Conservation (phyloP, 2,113 vertebrate species). For the Coreoperca whiteheadi region DNA sequence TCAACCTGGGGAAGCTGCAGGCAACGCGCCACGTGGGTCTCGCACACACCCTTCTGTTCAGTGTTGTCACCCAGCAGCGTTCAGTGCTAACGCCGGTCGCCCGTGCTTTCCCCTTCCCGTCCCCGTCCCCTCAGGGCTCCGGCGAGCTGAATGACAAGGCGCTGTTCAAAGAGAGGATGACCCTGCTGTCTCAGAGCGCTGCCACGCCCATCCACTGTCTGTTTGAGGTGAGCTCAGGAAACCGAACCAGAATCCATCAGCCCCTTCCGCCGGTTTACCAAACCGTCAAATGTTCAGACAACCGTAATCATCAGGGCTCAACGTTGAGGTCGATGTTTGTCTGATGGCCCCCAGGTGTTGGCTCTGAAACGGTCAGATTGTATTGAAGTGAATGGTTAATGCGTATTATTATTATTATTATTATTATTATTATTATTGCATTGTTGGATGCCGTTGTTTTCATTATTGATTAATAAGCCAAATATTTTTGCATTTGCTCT, state of each 20-base stretch:
- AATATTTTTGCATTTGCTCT: too few species aligned
- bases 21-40: slow-evolving; percentile 53
- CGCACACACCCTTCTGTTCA: neutral
- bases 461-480: too few species aligned
- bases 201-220: slow-evolving; percentile 90
- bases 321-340: too few species aligned
- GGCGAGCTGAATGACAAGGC: slow-evolving; percentile 87
- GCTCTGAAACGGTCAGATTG: too few species aligned
- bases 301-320: too few species aligned
- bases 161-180: slow-evolving; percentile 91
- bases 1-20: slow-evolving; percentile 91
- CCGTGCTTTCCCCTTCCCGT: neutral
- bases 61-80: neutral
- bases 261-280: neutral
- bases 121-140: slow-evolving; percentile 84
- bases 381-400: too few species aligned
- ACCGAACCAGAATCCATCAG: neutral
- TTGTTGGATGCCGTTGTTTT: too few species aligned
- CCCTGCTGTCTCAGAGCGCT: slow-evolving; percentile 89
- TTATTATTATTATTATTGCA: too few species aligned
- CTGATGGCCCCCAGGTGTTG: neutral
- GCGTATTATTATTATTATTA: too few species aligned
- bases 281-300: neutral
- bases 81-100: fast-evolving
- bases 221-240: slow-evolving; percentile 88